A percentile compares a stretch with the other conserved stretches of the same genome.
These are phyloP conservation scores for Peromyscus californicus DNA, from an alignment of 2,113 vertebrate species.

Conservation along the genomic window DNA sequence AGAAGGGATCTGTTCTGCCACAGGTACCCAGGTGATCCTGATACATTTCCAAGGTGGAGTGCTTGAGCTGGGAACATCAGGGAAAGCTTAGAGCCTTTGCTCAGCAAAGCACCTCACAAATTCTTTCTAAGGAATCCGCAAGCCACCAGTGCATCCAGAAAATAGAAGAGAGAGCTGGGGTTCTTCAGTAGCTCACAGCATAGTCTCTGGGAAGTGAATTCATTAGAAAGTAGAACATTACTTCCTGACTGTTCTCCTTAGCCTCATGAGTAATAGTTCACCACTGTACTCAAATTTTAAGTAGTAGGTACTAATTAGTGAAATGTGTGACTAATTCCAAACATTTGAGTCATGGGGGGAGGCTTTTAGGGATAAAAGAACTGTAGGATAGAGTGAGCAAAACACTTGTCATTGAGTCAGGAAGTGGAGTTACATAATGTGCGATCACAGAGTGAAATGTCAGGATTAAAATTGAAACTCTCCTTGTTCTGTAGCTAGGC, in stretches of 20 bases:
- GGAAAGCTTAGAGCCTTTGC: neutral
- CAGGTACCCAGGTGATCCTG: neutral
- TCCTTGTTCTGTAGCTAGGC: neutral
- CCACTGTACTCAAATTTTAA: conserved; percentile 11
- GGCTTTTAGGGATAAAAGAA: conserved; percentile 68
- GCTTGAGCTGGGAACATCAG: neutral
- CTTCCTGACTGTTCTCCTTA: neutral
- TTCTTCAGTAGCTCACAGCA: neutral
- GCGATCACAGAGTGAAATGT: conserved; percentile 29
- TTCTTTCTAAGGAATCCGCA: conserved; percentile 18
- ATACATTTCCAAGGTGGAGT: neutral
- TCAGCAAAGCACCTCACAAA: neutral
- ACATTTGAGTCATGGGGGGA: conserved; percentile 45
- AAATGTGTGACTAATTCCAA: conserved; percentile 58
- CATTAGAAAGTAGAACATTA: conserved; percentile 7
- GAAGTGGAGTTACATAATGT: conserved; percentile 51
- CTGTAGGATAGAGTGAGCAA: conserved; percentile 40
- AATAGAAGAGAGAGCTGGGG: neutral
- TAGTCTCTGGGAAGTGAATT: conserved; percentile 22
- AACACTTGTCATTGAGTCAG: conserved; percentile 54
- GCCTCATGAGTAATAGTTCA: neutral
- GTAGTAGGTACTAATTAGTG: conserved; percentile 53
- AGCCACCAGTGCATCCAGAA: neutral
- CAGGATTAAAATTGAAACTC: conserved; percentile 19
- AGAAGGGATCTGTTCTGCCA: neutral